These are phyloP conservation scores for Anolis apletophallus DNA, from an alignment of 2,797 vertebrate genomes.

Conservation along the genomic window DNA sequence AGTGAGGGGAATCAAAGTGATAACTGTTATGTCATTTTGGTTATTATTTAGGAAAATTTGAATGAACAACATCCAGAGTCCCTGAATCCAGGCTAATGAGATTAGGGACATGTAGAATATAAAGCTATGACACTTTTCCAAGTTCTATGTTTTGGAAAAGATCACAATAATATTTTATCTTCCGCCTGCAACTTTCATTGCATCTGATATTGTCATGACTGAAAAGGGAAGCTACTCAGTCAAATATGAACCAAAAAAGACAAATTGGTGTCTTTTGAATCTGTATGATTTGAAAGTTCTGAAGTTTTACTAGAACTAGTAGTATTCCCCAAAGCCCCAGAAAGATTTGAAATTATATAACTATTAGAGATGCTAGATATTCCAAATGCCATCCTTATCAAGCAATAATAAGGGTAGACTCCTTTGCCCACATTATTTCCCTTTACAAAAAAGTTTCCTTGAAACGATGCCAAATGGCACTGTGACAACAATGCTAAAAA, in stretches of 20 bases:
- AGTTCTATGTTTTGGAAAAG: not conserved
- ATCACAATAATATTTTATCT: not conserved
- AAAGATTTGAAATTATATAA: not conserved
- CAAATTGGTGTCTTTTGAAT: not conserved
- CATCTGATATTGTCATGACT: not conserved
- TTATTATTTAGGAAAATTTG: too few species aligned
- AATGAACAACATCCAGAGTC: too few species aligned
- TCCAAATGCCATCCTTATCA: not conserved
- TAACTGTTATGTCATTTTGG: too few species aligned
- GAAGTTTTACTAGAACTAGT: not conserved
- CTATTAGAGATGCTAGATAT: not conserved
- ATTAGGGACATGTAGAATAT: too few species aligned
- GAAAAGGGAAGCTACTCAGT: not conserved
- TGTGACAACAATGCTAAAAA: not conserved
- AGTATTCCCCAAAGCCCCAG: not conserved
- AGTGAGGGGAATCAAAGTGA: not conserved
- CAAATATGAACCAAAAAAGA: not conserved
- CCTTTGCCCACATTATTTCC: not conserved
- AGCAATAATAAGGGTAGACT: not conserved
- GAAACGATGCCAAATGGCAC: slow-evolving; percentile 3
- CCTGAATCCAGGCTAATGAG: too few species aligned
- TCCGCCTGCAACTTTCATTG: not conserved
- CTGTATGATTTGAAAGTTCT: not conserved
- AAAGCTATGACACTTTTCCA: too few species aligned
- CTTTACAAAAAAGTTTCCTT: slow-evolving; percentile 42